Conservation (phyloP, 1,140 invertebrate species). For the Maconellicoccus hirsutus region DNA sequence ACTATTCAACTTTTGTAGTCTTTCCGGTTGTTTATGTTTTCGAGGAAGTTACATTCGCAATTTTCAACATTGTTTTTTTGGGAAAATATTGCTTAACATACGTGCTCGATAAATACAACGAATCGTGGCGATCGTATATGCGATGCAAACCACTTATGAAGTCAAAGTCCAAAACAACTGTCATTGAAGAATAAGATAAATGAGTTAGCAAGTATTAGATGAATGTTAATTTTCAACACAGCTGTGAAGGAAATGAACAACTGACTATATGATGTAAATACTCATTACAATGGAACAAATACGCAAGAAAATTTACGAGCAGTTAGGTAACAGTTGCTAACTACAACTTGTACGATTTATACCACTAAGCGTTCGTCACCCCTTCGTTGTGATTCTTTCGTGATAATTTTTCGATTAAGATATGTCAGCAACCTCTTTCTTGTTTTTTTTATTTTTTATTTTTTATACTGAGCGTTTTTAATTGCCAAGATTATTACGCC, state of each 20-base stretch:
- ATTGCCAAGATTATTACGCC: too few relatives aligned
- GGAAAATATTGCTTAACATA: too few relatives aligned
- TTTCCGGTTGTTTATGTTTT: too few relatives aligned
- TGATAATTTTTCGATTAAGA: background rate
- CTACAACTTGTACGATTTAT: constrained; percentile 4
- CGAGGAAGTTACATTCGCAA: too few relatives aligned
- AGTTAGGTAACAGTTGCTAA: background rate
- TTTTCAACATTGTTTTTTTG: too few relatives aligned
- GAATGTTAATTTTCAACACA: constrained; percentile 4
- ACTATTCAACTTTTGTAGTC: too few relatives aligned
- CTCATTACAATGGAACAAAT: background rate
- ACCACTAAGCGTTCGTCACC: background rate
- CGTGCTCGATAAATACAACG: too few relatives aligned
- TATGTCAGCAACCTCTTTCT: too few relatives aligned
- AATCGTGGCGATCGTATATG: too few relatives aligned
- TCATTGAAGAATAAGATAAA: background rate
- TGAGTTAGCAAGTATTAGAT: background rate
- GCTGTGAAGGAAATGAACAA: background rate
- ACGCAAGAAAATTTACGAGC: background rate
- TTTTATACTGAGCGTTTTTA: too few relatives aligned
- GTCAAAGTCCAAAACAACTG: background rate
- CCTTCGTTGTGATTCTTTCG: background rate
- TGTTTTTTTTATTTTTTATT: too few relatives aligned
- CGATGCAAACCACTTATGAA: background rate
- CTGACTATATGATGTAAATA: background rate